A percentile compares a stretch with the other conserved stretches of the same genome.
Evolutionary conservation across 2,888 invertebrate species (phyloP).

Genomic region (Periphyllus acericola): DNA sequence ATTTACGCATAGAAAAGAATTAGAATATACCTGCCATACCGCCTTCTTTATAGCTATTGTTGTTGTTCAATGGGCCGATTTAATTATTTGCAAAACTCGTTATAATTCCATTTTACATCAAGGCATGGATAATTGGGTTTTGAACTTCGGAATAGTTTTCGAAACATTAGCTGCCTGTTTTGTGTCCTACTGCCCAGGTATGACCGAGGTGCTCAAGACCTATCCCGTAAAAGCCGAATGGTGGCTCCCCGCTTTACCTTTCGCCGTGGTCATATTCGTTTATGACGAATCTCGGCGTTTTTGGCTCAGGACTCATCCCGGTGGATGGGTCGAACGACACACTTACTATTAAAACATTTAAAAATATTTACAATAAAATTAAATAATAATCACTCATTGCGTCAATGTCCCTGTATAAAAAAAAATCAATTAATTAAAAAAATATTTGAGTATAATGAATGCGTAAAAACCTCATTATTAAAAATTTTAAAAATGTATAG

Average conservation of each 20-base stretch:
- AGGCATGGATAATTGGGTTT: slow-evolving; percentile 77
- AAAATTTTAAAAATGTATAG: slow-evolving; percentile 62
- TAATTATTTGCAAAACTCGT: slow-evolving; percentile 82
- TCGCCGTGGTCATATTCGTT: slow-evolving; percentile 77
- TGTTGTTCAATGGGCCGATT: slow-evolving; percentile 80
- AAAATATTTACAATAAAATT: slow-evolving; percentile 39
- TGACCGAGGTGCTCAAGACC: slow-evolving; percentile 76
- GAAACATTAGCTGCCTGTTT: slow-evolving; percentile 75
- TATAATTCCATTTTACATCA: slow-evolving; percentile 79
- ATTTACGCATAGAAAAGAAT: slow-evolving; percentile 74
- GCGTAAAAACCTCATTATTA: slow-evolving; percentile 59
- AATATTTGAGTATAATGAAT: slow-evolving; percentile 12
- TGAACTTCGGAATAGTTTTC: slow-evolving; percentile 74
- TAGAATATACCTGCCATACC: slow-evolving; percentile 81
- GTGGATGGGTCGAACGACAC: slow-evolving; percentile 79
- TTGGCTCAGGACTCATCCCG: slow-evolving; percentile 75
- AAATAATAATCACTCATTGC: slow-evolving; percentile 59
- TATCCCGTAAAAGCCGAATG: slow-evolving; percentile 76
- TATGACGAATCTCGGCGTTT: slow-evolving; percentile 80
- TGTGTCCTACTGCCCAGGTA: slow-evolving; percentile 77
- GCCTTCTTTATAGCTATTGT: slow-evolving; percentile 84
- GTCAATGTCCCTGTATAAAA: slow-evolving; percentile 61
- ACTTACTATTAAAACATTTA: slow-evolving; percentile 74
- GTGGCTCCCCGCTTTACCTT: slow-evolving; percentile 79
- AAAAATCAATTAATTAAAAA: slow-evolving; percentile 61